Percentiles rank a stretch among this genome's conserved stretches.
phyloP scores from a whole-genome alignment of 30 jellyfish, hydroid and myxozoan species.

The Pseudorhiza aurosa region DNA sequence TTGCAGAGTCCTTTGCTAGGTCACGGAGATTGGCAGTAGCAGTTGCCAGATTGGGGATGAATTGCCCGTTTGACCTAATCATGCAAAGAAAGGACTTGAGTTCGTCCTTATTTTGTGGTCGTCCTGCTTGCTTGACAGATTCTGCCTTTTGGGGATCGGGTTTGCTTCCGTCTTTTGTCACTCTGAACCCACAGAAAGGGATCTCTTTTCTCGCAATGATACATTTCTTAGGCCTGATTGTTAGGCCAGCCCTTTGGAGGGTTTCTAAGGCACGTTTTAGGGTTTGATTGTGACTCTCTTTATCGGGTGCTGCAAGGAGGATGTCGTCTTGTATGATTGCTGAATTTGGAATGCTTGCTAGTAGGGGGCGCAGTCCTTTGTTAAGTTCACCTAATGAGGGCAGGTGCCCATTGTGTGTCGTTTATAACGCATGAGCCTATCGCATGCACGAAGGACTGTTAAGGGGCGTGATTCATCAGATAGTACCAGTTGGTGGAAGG shows the following conservation, averaged over 20 bases:
- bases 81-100: conserved; percentile 23
- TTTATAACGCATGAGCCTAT: conserved; percentile 44
- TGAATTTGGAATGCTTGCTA: conserved; percentile 52
- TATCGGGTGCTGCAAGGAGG: not conserved
- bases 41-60: conserved; percentile 24
- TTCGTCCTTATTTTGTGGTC: conserved; percentile 4
- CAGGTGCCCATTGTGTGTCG: conserved; percentile 59
- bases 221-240: conserved; percentile 3
- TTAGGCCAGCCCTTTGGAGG: conserved; percentile 16
- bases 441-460: conserved; percentile 49
- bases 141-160: not conserved
- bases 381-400: conserved; percentile 72
- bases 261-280: not conserved
- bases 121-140: conserved; percentile 11
- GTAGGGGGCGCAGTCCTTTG: conserved; percentile 50
- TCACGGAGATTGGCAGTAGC: conserved; percentile 14
- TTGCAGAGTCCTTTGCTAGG: not conserved
- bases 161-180: conserved; percentile 8
- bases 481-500: conserved; percentile 66
- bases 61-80: conserved; percentile 9
- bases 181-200: conserved; percentile 13
- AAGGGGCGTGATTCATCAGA: conserved; percentile 19
- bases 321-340: conserved; percentile 13
- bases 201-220: not conserved
- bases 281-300: not conserved